Percentiles rank a stretch among this genome's conserved stretches.
Conservation (phyloP, 92 coral and sea anemone species). For the Zoanthus sociatus region DNA sequence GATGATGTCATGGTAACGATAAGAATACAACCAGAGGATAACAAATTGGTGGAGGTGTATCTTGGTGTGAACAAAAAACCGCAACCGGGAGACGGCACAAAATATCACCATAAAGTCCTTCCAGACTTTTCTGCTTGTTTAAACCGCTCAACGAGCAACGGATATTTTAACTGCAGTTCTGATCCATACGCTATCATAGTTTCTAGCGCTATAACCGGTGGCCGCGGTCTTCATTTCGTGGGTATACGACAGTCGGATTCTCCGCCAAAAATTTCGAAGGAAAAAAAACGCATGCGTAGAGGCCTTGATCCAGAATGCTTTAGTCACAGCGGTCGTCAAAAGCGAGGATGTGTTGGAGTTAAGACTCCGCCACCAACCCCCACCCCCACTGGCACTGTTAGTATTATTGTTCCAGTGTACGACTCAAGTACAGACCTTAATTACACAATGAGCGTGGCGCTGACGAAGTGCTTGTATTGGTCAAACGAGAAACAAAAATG, state of each 20-base stretch:
- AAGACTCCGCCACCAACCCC: conserved; percentile 87
- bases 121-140: conserved; percentile 70
- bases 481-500: conserved; percentile 72
- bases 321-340: conserved; percentile 58
- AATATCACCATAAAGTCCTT: conserved; percentile 42
- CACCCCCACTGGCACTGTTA: conserved; percentile 68
- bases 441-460: conserved; percentile 72
- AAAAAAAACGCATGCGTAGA: conserved; percentile 48
- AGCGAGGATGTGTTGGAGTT: conserved; percentile 79
- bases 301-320: conserved; percentile 54
- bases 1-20: conserved; percentile 57
- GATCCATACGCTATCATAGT: conserved; percentile 68
- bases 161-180: conserved; percentile 44
- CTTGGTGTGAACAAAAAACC: conserved; percentile 63
- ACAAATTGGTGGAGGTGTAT: conserved; percentile 56
- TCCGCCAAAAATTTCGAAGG: neutral
- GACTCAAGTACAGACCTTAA: conserved; percentile 70
- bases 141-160: conserved; percentile 12
- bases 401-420: conserved; percentile 66
- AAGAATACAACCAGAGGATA: conserved; percentile 59
- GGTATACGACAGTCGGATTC: conserved; percentile 51
- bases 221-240: conserved; percentile 70
- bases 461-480: conserved; percentile 81
- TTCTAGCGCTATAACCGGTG: conserved; percentile 71
- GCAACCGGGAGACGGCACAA: conserved; percentile 54